Percentiles rank a stretch among this genome's conserved stretches.
Conservation (phyloP, 2,797 vertebrate genomes). For the Huso huso region DNA sequence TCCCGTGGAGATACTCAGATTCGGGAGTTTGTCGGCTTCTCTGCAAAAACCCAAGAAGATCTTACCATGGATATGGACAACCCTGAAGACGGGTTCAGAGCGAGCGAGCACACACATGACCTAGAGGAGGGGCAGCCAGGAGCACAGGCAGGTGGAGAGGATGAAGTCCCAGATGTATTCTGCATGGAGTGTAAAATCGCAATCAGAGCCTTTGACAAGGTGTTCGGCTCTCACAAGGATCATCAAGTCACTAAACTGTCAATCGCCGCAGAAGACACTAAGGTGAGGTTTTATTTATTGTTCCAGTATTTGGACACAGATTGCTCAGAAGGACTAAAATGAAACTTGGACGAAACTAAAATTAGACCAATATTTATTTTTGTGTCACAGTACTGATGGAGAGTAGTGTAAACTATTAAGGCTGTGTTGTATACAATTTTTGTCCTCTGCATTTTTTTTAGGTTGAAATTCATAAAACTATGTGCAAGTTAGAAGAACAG, state of each 20-base stretch:
- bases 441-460: constrained; percentile 32
- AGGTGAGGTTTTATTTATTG: constrained; percentile 38
- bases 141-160: constrained; percentile 34
- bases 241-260: constrained; percentile 50
- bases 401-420: background rate
- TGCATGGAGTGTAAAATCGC: constrained; percentile 59
- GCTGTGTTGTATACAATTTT: background rate
- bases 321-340: background rate
- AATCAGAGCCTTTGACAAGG: constrained; percentile 38
- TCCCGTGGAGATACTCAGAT: background rate
- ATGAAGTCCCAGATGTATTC: constrained; percentile 43
- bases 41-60: background rate
- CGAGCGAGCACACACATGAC: constrained; percentile 28
- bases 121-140: constrained; percentile 35
- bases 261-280: constrained; percentile 47
- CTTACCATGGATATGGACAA: background rate
- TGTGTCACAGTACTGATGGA: too few relatives aligned
- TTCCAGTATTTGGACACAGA: too few relatives aligned
- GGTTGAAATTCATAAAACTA: constrained; percentile 62
- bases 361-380: too few relatives aligned
- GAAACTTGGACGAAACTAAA: background rate
- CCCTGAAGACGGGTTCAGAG: constrained; percentile 4
- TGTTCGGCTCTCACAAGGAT: constrained; percentile 41
- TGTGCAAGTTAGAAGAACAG: constrained; percentile 69
- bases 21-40: background rate